These are phyloP conservation scores for Stegastes partitus DNA, from an alignment of 2,113 vertebrate species.

Conservation along the genomic window DNA sequence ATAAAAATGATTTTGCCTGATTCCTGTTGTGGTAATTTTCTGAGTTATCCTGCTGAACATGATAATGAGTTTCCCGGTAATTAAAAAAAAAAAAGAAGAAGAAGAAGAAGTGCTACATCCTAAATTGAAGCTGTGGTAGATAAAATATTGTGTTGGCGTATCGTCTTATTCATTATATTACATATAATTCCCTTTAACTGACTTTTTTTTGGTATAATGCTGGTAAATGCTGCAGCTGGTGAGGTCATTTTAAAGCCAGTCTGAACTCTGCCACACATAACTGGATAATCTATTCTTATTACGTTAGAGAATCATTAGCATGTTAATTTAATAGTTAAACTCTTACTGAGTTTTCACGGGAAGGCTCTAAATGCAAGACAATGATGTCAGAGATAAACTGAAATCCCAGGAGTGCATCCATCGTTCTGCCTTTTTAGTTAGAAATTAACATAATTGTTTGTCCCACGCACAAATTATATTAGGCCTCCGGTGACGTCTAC, in stretches of 20 bases:
- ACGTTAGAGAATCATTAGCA: slow-evolving; percentile 43
- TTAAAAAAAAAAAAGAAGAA: too few species aligned
- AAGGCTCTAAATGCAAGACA: slow-evolving; percentile 32
- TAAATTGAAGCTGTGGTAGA: not conserved
- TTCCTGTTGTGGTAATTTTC: slow-evolving; percentile 23
- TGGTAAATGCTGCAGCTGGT: slow-evolving; percentile 14
- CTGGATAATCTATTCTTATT: slow-evolving; percentile 49
- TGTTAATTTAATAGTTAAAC: slow-evolving; percentile 54
- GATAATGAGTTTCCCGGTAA: not conserved
- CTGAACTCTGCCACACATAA: slow-evolving; percentile 25
- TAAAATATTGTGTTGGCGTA: not conserved
- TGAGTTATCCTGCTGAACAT: not conserved
- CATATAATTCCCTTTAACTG: not conserved
- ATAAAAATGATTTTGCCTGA: slow-evolving; percentile 79
- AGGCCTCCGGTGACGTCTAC: not conserved
- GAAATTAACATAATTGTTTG: slow-evolving; percentile 25
- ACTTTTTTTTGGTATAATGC: not conserved
- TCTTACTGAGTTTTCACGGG: slow-evolving; percentile 46
- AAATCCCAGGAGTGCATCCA: slow-evolving; percentile 40
- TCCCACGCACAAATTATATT: slow-evolving; percentile 15
- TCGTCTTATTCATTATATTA: not conserved
- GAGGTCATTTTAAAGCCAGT: slow-evolving; percentile 31
- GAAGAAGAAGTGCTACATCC: not conserved
- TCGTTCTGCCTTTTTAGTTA: slow-evolving; percentile 23
- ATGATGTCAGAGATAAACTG: slow-evolving; percentile 50